Base-by-base conservation (phyloP, 2,888 invertebrate genomes). In the Lottia gigantea region DNA sequence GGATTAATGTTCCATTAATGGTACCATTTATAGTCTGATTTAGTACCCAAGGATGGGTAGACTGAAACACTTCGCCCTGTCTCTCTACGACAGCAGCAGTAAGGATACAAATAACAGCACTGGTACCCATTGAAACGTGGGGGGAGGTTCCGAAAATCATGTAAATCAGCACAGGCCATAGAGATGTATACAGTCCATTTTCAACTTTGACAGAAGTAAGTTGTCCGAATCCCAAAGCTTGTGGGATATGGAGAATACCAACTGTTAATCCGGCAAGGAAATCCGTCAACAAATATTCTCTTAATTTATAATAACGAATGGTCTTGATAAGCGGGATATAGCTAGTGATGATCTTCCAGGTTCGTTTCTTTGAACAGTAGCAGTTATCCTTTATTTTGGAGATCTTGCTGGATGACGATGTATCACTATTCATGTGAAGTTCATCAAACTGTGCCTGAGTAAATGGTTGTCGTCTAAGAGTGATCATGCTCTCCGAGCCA, bases 171-270 rank as follows among this genome's bases (percentile, higher is more conserved):
- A 84, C 81, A 2, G 85, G 85, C 82, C 85, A 86, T 23, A 86
- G 79, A 0, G 85, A 83, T 0, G 85, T 85, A 69, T 83, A 86
- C 12, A 86, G 76, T 14, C 86, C 85, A 62, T 84, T 81, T 67
- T 84, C 83, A 4, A 83, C 75, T 66, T 84, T 85, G 2, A 86
- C 82, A 0, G 83, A 83, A 7, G 85, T 82, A 19, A 85, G 78
- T 55, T 78, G 73, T 0, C 85, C 84, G 71, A 85, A 86, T 12
- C 85, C 85, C 66, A 86, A 77, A n/a, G 83, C 85, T 71, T 87
- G 87, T 1, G 88, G 86, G 47, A 88, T 84, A 64, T 88, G 87
- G n/a, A 88, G 78, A 26, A 87, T 82, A 12, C 86, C 87, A 16
- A 85, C 82, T 2, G 85, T 86, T 6, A 88, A 62, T 15, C 88